Conservation (phyloP, 2,797 vertebrate genomes). For the Chelonia mydas region DNA sequence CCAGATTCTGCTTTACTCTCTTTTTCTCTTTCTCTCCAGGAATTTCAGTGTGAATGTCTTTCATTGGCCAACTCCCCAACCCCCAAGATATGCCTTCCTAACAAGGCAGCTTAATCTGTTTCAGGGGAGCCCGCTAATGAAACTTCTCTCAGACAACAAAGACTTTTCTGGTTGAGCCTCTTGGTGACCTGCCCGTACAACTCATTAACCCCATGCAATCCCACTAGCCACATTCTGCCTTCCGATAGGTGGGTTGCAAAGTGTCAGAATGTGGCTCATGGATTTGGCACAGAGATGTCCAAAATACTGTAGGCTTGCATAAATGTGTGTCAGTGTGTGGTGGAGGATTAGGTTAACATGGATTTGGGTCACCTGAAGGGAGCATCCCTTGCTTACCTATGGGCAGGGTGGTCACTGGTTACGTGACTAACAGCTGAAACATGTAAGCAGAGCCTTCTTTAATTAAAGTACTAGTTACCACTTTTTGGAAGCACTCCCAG, state of each 20-base stretch:
- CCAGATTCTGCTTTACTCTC: neutral
- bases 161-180: neutral
- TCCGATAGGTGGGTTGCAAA: neutral
- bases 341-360: slow-evolving; percentile 42
- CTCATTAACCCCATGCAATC: fast-evolving
- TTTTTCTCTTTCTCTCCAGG: neutral
- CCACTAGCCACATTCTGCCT: neutral
- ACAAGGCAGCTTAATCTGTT: fast-evolving
- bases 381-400: slow-evolving; percentile 53
- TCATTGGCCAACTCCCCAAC: neutral
- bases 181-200: neutral
- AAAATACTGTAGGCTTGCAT: neutral
- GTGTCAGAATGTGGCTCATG: neutral
- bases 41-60: neutral
- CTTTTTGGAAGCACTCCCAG: slow-evolving; percentile 69
- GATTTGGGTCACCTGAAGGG: slow-evolving; percentile 19
- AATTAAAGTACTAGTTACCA: slow-evolving; percentile 69
- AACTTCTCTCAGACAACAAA: neutral
- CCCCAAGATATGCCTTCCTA: neutral
- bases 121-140: neutral
- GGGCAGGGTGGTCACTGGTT: slow-evolving; percentile 33
- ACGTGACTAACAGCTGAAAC: slow-evolving; percentile 72
- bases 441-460: slow-evolving; percentile 65
- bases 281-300: neutral
- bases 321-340: neutral